Evolutionary conservation across 2,797 vertebrate genomes (phyloP), one percentile per base, ranked within the genome.

Genomic region (Heliangelus exortis): DNA sequence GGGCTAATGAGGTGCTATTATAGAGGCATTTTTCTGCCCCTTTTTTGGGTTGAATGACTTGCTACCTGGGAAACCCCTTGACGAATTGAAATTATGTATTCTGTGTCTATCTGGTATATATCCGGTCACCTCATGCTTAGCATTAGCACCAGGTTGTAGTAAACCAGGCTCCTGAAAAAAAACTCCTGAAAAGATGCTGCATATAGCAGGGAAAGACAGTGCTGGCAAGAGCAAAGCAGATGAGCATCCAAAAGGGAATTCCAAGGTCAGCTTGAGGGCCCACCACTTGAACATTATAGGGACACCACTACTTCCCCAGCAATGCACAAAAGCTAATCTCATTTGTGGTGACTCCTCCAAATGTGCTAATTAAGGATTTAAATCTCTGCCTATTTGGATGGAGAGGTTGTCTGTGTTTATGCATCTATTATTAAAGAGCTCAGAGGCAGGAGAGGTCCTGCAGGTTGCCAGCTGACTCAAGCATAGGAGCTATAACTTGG

Each of bases 221-320:
- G 59, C 45, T 0, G 1, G 31, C 50, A 72, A 83, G 57, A 93
- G 83, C 80, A 90, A 77, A 89, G 94, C 84, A 84, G 10, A 31
- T 81, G 78, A 84, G 77, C 84, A 75, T 91, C 83, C 87, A 78
- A 39, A 91, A 87, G 76, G 92, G 92, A 95, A 93, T 97, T 95
- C 95, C 95, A 95, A 97, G 96, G 96, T 95, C 95, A 94, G 89
- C 63, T 72, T 7, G 67, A 80, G 58, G 57, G 23, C 57, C 73
- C 18, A 84, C 48, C 41, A 29, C 58, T 83, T 75, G 58, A 79
- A 65, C 26, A 11, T 87, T 82, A 54, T 13, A 82, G 87, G 75
- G 74, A 54, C 81, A 86, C 84, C 81, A 67, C 73, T 58, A 65
- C 89, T 63, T 93, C 89, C 92, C 93, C 58, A 62, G 87, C 1